Conservation (phyloP, 2,888 invertebrate species). For the Drepana falcataria region DNA sequence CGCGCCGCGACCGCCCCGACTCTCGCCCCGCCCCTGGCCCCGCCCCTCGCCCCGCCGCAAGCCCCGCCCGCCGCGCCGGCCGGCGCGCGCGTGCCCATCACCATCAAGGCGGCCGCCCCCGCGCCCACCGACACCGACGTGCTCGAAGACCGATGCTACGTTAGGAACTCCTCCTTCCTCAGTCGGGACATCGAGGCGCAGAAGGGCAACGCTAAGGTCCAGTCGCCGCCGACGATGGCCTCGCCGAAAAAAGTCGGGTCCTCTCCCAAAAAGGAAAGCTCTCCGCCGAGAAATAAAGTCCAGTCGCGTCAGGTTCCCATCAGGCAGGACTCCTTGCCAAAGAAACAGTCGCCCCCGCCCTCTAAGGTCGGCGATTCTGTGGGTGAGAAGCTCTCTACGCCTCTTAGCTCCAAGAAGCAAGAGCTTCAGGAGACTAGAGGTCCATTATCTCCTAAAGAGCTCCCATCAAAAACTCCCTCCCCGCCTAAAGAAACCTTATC, state of each 20-base stretch:
- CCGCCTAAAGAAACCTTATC: slow-evolving; percentile 14
- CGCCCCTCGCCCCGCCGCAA: too few relatives aligned
- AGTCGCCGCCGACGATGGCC: slow-evolving; percentile 13
- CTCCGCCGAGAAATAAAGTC: slow-evolving; percentile 10
- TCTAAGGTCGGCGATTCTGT: not conserved
- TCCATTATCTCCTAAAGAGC: slow-evolving; percentile 7
- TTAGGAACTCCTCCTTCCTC: slow-evolving; percentile 54
- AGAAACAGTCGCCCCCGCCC: not conserved
- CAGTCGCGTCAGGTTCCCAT: slow-evolving; percentile 3
- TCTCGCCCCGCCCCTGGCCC: slow-evolving; percentile 15
- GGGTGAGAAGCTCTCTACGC: not conserved
- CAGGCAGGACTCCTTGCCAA: slow-evolving; percentile 4
- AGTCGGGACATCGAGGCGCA: slow-evolving; percentile 55
- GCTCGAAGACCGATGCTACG: slow-evolving; percentile 37
- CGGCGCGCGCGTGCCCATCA: slow-evolving; percentile 11
- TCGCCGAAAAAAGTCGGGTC: slow-evolving; percentile 14
- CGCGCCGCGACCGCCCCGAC: slow-evolving; percentile 13
- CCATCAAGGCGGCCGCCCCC: slow-evolving; percentile 12
- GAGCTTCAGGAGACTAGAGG: not conserved
- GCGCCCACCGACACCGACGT: slow-evolving; percentile 11
- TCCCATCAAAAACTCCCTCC: slow-evolving; percentile 15
- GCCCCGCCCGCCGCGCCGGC: too few relatives aligned
- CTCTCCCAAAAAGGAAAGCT: slow-evolving; percentile 13
- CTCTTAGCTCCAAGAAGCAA: not conserved
- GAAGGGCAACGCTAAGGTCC: slow-evolving; percentile 25